Base-by-base conservation (phyloP, 2,888 invertebrate species). In the Mylabris sibirica region DNA sequence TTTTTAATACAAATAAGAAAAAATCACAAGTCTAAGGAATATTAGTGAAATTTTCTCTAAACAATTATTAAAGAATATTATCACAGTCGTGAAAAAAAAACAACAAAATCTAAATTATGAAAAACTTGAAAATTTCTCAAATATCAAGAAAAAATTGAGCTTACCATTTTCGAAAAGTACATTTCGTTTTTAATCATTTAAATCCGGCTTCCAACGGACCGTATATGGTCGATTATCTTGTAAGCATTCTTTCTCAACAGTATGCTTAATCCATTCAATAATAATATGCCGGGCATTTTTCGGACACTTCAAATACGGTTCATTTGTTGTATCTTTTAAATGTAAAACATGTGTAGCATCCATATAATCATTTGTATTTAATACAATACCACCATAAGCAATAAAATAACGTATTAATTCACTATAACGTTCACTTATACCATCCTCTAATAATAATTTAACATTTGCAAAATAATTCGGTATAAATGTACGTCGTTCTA, bases 321-420 rank as follows among this genome's bases (percentile, higher is more conserved):
- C 60, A 30, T 68, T 71, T 34, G 81, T 77, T 41, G 66, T 74
- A 68, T 78, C 77, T 59, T 75, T 73, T 60, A 77, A 75, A 76
- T 86, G 85, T 63, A 86, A 68, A 57, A 85, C 79, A 73, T 86
- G 85, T 2, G 85, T 85, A 2, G 84, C 83, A 59, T 80, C 68
- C 59, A 79, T 69, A 59, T 67, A 73, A 22, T 83, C 72, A 57
- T 80, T 83, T 2, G 72, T 41, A 20, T 79, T 70, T 57, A 85
- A 66, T 17, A 89, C 78, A 17, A 74, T 81, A 3, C 90, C 90
- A 6, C 89, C 89, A 71, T 88, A 89, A 1, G 91, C 91, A 63
- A 91, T 86, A 86, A 92, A 90, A 82, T 90, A 90, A 74, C 91
- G 86, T 77, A 63, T 65, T 20, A 14, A 49, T 30, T 79, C 77